Conservation (phyloP, 2,113 vertebrate genomes). For the Balaenoptera acutorostrata region DNA sequence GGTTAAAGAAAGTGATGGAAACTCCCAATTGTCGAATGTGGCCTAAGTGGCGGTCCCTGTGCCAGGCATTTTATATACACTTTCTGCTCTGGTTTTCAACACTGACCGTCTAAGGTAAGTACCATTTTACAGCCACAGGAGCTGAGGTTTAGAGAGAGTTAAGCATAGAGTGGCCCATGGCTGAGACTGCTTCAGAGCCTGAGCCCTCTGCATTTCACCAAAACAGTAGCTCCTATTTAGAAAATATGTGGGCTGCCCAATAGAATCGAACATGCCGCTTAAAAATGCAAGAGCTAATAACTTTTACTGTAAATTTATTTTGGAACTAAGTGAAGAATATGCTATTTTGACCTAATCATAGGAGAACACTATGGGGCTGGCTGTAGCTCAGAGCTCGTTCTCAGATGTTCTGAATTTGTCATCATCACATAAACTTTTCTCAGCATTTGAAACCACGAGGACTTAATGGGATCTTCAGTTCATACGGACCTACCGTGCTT, state of each 20-base stretch:
- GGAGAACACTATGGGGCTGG: not conserved
- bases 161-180: not conserved
- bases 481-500: not conserved
- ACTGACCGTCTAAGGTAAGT: not conserved
- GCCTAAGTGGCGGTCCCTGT: not conserved
- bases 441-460: not conserved
- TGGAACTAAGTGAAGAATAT: conserved; percentile 17
- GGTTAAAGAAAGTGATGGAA: not conserved
- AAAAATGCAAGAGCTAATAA: conserved; percentile 12
- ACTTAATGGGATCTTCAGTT: not conserved
- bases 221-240: not conserved
- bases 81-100: not conserved
- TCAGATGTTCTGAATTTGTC: not conserved
- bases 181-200: not conserved
- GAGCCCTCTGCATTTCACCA: not conserved
- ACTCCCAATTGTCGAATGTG: not conserved
- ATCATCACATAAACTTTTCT: not conserved
- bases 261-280: conserved; percentile 17
- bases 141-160: not conserved
- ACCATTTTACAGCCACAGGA: not conserved
- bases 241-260: not conserved
- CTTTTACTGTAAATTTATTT: conserved; percentile 36
- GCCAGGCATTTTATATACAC: not conserved
- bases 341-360: conserved; percentile 7
- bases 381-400: not conserved